Percentiles rank a stretch among this genome's conserved stretches.
These are phyloP conservation scores for Xiphophorus birchmanni DNA, from an alignment of 2,797 vertebrate genomes.

Conservation along the genomic window DNA sequence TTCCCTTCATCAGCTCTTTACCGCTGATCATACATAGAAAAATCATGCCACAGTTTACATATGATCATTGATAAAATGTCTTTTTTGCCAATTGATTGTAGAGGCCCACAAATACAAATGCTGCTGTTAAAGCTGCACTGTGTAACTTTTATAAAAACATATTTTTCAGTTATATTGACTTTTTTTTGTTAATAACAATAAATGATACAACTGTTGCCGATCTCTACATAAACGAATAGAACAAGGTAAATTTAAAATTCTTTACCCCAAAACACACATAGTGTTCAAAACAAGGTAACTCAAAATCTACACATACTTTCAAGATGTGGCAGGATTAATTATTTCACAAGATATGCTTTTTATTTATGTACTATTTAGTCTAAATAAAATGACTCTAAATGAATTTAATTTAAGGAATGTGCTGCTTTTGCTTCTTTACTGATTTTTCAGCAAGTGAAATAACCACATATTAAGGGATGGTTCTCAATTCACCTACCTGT, in stretches of 20 bases:
- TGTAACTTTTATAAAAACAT: no score
- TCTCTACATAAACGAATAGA: neutral
- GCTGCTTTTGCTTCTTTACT: conserved; percentile 1
- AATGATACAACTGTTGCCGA: neutral
- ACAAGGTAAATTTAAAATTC: neutral
- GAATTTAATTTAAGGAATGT: neutral
- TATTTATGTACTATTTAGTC: neutral
- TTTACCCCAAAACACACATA: neutral
- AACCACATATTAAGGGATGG: conserved; percentile 25
- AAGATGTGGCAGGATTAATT: neutral
- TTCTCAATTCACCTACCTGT: conserved; percentile 6
- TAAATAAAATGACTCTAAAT: neutral
- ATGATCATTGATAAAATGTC: neutral
- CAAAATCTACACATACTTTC: neutral
- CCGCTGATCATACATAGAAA: neutral
- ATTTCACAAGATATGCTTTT: neutral
- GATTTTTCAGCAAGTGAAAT: conserved; percentile 8
- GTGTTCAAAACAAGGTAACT: neutral
- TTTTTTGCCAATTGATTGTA: neutral
- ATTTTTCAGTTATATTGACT: neutral
- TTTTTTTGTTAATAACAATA: neutral
- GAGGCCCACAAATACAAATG: neutral
- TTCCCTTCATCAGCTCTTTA: neutral
- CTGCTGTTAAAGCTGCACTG: neutral
- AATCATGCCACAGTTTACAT: neutral